Conservation (phyloP, 2,888 invertebrate genomes). For the Apotomis turbidana region DNA sequence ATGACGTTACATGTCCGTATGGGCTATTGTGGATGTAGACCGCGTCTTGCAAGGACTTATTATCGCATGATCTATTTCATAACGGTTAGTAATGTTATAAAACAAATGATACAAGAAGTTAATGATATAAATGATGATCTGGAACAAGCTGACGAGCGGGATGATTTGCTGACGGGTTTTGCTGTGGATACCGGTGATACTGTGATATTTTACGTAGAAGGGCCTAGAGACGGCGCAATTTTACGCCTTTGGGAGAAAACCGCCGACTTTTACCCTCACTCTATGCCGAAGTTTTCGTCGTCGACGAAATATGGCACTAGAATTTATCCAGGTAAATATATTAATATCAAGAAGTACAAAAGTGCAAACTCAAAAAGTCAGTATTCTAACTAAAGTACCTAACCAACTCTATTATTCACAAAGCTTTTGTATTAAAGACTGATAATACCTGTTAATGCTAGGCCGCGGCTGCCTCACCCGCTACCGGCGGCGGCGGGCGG, state of each 20-base stretch:
- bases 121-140: conserved; percentile 60
- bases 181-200: conserved; percentile 65
- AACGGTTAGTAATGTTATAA: conserved; percentile 51
- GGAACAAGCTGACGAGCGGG: conserved; percentile 43
- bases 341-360: no score
- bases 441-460: no score
- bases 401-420: no score
- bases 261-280: conserved; percentile 58
- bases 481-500: no score
- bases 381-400: no score
- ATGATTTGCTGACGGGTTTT: conserved; percentile 67
- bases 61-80: conserved; percentile 66
- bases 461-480: no score
- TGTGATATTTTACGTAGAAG: conserved; percentile 68
- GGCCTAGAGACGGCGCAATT: conserved; percentile 65
- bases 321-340: conserved; percentile 64
- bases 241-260: conserved; percentile 66
- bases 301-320: conserved; percentile 61
- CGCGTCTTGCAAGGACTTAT: conserved; percentile 51
- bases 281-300: conserved; percentile 65
- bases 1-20: conserved; percentile 71
- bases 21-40: conserved; percentile 70
- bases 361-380: no score
- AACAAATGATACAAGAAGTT: conserved; percentile 55
- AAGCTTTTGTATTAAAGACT: no score